Conservation (phyloP, 2,888 invertebrate genomes). For the Athalia circularis region DNA sequence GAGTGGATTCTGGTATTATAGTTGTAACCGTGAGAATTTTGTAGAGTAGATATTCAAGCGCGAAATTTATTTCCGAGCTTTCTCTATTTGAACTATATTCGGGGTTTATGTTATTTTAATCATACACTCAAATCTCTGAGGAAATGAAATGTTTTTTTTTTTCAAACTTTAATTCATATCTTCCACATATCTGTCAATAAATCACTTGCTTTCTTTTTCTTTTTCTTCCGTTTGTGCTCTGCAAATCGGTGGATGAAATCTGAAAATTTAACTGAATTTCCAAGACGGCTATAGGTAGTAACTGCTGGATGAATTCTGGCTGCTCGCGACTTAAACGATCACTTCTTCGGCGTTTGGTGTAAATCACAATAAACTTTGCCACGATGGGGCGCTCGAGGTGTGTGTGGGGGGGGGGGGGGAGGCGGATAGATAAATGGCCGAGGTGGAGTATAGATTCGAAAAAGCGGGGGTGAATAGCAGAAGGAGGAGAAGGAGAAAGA, state of each 20-base stretch:
- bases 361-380: conserved; percentile 37
- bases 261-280: background rate
- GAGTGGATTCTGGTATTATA: conserved; percentile 25
- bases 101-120: no score
- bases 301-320: background rate
- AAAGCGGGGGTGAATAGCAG: conserved; percentile 27
- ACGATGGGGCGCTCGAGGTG: conserved; percentile 27
- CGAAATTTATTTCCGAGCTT: no score
- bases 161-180: no score
- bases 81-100: no score
- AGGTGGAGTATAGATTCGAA: conserved; percentile 44
- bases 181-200: no score
- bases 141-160: no score
- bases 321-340: conserved; percentile 21
- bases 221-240: no score
- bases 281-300: background rate
- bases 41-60: no score
- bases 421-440: conserved; percentile 50
- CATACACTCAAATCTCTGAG: no score
- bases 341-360: conserved; percentile 33
- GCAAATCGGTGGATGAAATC: background rate
- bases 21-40: no score
- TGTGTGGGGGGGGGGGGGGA: background rate
- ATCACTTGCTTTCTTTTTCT: no score
- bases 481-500: conserved; percentile 19